Conservation (phyloP, 2,888 invertebrate species). For the Tenodera sinensis region DNA sequence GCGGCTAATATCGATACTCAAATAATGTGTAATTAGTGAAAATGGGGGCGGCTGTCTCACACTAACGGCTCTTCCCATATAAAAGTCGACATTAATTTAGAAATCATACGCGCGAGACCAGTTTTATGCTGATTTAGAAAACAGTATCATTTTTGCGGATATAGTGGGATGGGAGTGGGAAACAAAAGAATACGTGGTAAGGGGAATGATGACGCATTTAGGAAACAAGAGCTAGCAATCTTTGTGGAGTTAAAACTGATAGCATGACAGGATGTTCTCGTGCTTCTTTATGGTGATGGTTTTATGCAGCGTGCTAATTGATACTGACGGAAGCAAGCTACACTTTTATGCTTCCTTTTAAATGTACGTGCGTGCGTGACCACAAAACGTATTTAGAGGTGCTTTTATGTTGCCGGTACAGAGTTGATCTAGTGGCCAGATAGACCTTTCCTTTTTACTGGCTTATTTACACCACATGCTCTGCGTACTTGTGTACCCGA, state of each 20-base stretch:
- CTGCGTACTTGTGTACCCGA: too few relatives aligned
- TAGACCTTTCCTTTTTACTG: not conserved
- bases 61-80: conserved; percentile 3
- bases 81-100: conserved; percentile 19
- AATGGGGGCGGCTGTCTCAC: not conserved
- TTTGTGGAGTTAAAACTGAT: not conserved
- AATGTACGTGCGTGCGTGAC: not conserved
- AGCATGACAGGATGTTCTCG: not conserved
- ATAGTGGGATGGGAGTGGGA: not conserved
- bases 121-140: conserved; percentile 17
- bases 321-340: not conserved
- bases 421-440: not conserved
- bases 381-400: not conserved
- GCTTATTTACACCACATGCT: too few relatives aligned
- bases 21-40: conserved; percentile 20
- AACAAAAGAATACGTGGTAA: not conserved
- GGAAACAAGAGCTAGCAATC: not conserved
- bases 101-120: not conserved
- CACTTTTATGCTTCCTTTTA: not conserved
- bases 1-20: conserved; percentile 17
- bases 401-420: not conserved
- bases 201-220: not conserved
- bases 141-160: not conserved
- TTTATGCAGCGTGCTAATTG: not conserved
- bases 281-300: not conserved